Evolutionary conservation across 2,797 vertebrate genomes (phyloP).

Genomic region (Epinephelus coioides): DNA sequence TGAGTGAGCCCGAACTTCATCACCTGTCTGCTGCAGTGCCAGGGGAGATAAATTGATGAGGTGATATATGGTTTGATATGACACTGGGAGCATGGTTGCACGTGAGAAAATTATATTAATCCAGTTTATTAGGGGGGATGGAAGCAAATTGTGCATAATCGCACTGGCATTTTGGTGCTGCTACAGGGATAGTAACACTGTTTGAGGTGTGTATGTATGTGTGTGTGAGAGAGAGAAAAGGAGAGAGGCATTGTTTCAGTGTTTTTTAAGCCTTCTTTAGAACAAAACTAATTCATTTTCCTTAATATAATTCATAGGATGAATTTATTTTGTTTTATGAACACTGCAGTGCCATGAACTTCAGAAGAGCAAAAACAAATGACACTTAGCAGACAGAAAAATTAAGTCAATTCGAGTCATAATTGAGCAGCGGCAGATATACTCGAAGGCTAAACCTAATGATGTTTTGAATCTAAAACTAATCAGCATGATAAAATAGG

Average conservation of each 20-base stretch:
- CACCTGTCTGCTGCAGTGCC: constrained; percentile 69
- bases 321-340: neutral
- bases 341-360: neutral
- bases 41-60: constrained; percentile 71
- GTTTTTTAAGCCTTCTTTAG: neutral
- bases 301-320: constrained; percentile 3
- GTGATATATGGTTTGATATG: constrained; percentile 60
- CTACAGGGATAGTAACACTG: constrained; percentile 8
- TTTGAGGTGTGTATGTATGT: neutral
- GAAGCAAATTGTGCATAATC: constrained; percentile 44
- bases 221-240: neutral
- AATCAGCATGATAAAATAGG: constrained; percentile 6
- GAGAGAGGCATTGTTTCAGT: neutral
- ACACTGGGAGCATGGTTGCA: constrained; percentile 33
- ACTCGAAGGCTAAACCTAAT: neutral
- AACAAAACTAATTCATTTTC: constrained; percentile 15
- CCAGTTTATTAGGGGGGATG: constrained; percentile 41
- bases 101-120: constrained; percentile 49
- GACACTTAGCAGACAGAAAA: neutral
- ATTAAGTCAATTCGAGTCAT: neutral
- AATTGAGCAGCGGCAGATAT: constrained; percentile 3
- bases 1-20: constrained; percentile 80
- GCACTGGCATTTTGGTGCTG: constrained; percentile 11
- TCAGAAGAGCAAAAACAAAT: constrained; percentile 5
- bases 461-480: constrained; percentile 9